Base-by-base conservation (phyloP, 2,797 vertebrate genomes). In the Hyperoplus lanceolatus region DNA sequence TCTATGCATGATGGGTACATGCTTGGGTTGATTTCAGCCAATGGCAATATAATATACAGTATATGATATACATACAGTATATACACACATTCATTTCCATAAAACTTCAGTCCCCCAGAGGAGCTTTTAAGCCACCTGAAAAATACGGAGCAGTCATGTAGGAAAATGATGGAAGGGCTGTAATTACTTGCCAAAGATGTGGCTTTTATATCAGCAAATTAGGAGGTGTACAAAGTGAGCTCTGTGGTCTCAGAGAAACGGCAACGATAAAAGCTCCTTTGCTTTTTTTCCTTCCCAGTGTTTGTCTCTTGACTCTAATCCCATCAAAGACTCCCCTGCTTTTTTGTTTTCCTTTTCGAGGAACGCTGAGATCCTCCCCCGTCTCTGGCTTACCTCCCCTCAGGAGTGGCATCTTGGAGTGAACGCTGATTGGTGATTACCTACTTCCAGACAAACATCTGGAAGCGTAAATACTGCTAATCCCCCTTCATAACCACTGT, bases 221-320 rank as follows among this genome's bases (percentile, higher is more conserved):
- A 90, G 69, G 88, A 91, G 90, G 91, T 92, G 87, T 75, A 90
- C 81, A 84, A 87, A 80, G 73, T 60, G 0, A 77, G 77, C 64
- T 75, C 83, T 80, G 84, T 87, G 82, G 82, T 87, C 80, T 80
- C 75, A 67, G 74, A 88, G 75, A 87, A 85, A 80, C 57, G 0
- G 73, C 16, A 55, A 49, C 84, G 84, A 93, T 91, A 85, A 93
- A 29, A 92, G 81, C 80, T 72, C 41, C 59, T 56, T 48, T 2
- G 62, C 68, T 69, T 81, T 86, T 84, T 75, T 29, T 29, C 3
- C 78, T 82, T 80, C 78, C 73, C n/a, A n/a, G 21, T 86, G 82
- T 91, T 87, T 91, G 81, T 89, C 87, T 89, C 83, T 84, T 77
- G 77, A 83, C 88, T 87, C 79, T 93, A 92, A 94, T 94, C 91